Base-by-base conservation (phyloP, 2,797 vertebrate genomes). In the Distichodus sexfasciatus region DNA sequence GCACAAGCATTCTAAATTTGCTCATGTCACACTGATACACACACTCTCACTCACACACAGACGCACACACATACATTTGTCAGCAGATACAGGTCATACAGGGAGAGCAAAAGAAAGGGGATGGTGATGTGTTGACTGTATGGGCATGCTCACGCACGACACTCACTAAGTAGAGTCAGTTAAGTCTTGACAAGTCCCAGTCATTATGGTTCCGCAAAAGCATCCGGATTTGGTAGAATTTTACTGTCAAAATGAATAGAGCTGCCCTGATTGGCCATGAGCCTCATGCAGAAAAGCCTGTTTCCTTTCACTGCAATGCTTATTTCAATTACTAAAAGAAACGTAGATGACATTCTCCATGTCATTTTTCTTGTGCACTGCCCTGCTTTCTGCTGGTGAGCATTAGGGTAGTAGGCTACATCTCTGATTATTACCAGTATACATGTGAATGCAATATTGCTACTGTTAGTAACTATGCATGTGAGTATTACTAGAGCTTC, bases 151-250 rank as follows among this genome's bases (percentile, higher is more conserved):
- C 64, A n/a, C 53, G 31, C 74, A 67, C 2, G 53, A 44, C 24
- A 47, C 40, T 63, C 19, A 10, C 28, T 41, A 44, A 66, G 36
- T 26, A 38, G n/a, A 12, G 6, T 10, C 7, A 35, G 28, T 59
- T 38, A 23, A 48, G 69, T 64, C 60, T 44, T 23, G 8, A 65
- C 69, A 71, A n/a, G 69, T 65, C 63, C 50, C 24, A 24, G 31
- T 47, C 60, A 67, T 47, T 29, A 26, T 46, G 14, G 82, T 66
- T 55, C 76, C 87, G 77, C 76, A 1, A 41, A 26, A 28, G 50
- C 33, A 63, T 57, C 41, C 31, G 47, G 11, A 17, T 43, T 12
- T 57, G 51, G 43, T 33, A 44, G 50, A 67, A 40, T 67, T 72
- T 43, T 17, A 58, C 26, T 55, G 19, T 60, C 58, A 60, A 64